phyloP scores from a whole-genome alignment of 1,140 invertebrate genomes.

The Drosophila oshimai region DNA sequence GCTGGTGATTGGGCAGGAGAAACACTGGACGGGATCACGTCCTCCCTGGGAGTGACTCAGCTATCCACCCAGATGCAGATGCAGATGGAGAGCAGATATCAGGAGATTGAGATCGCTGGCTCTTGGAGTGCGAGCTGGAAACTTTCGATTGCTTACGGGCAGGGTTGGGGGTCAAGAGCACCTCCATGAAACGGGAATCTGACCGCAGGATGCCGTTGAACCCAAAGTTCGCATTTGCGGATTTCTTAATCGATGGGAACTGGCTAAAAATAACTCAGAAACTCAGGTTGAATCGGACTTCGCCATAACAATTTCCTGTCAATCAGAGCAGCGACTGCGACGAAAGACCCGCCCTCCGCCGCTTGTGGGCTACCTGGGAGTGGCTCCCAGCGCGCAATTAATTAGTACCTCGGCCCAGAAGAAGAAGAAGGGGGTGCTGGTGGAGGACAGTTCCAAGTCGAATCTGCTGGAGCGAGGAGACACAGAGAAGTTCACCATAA shows the following conservation, averaged over 20 bases:
- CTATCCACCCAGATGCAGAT: neutral
- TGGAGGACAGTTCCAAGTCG: conserved; percentile 9
- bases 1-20: conserved; percentile 57
- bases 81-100: neutral
- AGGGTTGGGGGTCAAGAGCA: conserved; percentile 37
- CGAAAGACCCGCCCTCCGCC: conserved; percentile 29
- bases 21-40: conserved; percentile 34
- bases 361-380: conserved; percentile 26
- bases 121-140: conserved; percentile 28
- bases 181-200: conserved; percentile 25
- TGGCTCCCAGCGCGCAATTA: conserved; percentile 63
- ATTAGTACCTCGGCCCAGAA: conserved; percentile 46
- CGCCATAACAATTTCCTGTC: conserved; percentile 65
- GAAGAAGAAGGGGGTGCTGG: conserved; percentile 6
- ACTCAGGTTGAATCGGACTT: neutral
- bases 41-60: conserved; percentile 34
- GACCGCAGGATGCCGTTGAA: conserved; percentile 58
- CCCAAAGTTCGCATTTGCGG: conserved; percentile 18
- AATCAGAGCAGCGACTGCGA: conserved; percentile 56
- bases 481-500: neutral
- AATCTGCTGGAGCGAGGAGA: conserved; percentile 50
- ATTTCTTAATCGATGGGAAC: conserved; percentile 47
- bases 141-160: conserved; percentile 61
- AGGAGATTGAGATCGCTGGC: conserved; percentile 12
- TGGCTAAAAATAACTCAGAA: conserved; percentile 36